Evolutionary conservation across 2,113 vertebrate genomes (phyloP).

Genomic region (Sigmodon hispidus): DNA sequence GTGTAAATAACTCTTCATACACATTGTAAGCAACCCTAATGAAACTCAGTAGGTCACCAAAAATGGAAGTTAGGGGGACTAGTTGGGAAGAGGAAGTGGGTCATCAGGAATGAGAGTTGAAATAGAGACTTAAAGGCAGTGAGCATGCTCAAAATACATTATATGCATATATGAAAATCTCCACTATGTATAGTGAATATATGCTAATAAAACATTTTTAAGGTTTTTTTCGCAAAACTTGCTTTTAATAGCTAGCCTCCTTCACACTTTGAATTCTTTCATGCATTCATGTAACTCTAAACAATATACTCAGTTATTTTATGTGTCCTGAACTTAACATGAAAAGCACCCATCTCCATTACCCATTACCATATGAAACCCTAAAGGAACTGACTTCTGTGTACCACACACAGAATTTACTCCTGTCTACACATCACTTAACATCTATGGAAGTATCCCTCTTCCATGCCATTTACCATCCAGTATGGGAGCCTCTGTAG

Average conservation of each 20-base stretch:
- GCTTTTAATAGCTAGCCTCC: background rate
- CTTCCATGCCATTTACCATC: background rate
- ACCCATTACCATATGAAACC: background rate
- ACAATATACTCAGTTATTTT: background rate
- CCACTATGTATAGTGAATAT: background rate
- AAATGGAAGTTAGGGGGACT: background rate
- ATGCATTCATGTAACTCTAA: background rate
- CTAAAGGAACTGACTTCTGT: background rate
- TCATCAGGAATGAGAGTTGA: background rate
- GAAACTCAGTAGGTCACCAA: background rate
- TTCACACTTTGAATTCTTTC: background rate
- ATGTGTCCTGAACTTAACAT: background rate
- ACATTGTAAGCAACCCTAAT: background rate
- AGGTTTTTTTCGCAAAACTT: background rate
- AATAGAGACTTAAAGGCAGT: background rate
- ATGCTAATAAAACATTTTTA: background rate
- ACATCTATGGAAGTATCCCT: background rate
- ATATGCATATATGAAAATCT: background rate
- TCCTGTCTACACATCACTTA: background rate
- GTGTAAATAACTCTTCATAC: background rate
- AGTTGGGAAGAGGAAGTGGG: background rate
- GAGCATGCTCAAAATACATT: background rate
- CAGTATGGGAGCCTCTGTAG: background rate
- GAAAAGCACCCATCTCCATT: background rate
- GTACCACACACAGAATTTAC: background rate